These are phyloP conservation scores for Pseudomyrmex flavicornis DNA, from an alignment of 1,140 invertebrate genomes.

Conservation along the genomic window DNA sequence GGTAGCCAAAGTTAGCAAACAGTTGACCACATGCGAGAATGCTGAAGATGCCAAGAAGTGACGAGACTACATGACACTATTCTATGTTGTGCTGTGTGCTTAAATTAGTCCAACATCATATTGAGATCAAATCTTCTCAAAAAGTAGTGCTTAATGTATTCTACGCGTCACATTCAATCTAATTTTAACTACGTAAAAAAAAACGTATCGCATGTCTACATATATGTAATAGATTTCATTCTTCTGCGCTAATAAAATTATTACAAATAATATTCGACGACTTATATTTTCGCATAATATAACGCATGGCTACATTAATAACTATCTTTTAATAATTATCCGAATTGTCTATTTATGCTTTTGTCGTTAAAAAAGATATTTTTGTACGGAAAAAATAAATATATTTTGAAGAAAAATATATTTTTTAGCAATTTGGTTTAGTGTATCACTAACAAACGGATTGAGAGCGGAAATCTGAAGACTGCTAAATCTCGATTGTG, in stretches of 20 bases:
- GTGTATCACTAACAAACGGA: conserved; percentile 35
- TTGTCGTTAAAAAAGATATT: conserved; percentile 11
- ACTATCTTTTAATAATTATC: conserved; percentile 2
- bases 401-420: conserved; percentile 11
- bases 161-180: too few species aligned
- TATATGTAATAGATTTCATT: background rate
- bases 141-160: background rate
- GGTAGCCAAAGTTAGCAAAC: conserved; percentile 52
- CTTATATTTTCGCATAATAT: too few species aligned
- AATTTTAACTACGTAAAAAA: too few species aligned
- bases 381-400: background rate
- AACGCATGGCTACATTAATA: too few species aligned
- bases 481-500: conserved; percentile 2
- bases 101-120: conserved; percentile 31
- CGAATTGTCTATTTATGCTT: conserved; percentile 36
- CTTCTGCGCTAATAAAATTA: too few species aligned
- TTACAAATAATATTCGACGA: too few species aligned
- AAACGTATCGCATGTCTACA: background rate
- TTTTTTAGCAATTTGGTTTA: conserved; percentile 29
- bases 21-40: conserved; percentile 24
- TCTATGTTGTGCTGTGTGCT: conserved; percentile 14
- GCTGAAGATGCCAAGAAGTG: conserved; percentile 56
- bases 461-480: conserved; percentile 28
- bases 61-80: conserved; percentile 34
- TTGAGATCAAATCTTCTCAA: background rate